Conservation (phyloP, 2,113 vertebrate genomes). For the Neogale vison region DNA sequence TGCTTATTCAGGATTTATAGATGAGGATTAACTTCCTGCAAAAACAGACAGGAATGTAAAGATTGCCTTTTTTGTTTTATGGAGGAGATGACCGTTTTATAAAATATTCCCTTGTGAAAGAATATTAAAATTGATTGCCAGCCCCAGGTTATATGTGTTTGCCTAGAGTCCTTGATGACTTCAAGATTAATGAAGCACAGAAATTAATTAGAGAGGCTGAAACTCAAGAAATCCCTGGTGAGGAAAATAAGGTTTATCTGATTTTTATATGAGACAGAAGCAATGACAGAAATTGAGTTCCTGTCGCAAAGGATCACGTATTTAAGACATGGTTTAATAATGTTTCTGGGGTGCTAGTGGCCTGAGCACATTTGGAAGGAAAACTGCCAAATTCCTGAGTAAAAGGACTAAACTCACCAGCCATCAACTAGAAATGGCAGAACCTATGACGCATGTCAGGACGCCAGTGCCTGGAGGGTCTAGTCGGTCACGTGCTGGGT, state of each 20-base stretch:
- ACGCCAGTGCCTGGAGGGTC: not conserved
- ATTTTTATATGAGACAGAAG: conserved; percentile 16
- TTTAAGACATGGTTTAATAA: conserved; percentile 44
- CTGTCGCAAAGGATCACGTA: conserved; percentile 51
- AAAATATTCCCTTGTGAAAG: conserved; percentile 42
- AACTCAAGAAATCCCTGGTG: conserved; percentile 61
- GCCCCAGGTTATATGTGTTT: not conserved
- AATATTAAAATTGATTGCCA: conserved; percentile 53
- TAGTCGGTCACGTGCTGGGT: not conserved
- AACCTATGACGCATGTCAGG: not conserved
- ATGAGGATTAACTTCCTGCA: not conserved
- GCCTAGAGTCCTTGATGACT: conserved; percentile 46
- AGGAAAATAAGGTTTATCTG: conserved; percentile 70
- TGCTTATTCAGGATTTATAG: not conserved
- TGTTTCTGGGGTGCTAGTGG: not conserved
- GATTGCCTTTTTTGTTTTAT: not conserved
- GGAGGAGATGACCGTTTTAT: conserved; percentile 50
- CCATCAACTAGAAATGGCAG: not conserved
- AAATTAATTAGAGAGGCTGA: conserved; percentile 76
- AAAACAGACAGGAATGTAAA: conserved; percentile 5
- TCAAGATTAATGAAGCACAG: conserved; percentile 63
- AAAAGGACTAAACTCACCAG: not conserved
- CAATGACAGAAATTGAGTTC: conserved; percentile 5
- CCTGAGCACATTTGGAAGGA: not conserved
- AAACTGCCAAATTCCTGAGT: not conserved